Evolutionary conservation across 2,797 vertebrate species (phyloP).

Genomic region (Poeciliopsis infans): DNA sequence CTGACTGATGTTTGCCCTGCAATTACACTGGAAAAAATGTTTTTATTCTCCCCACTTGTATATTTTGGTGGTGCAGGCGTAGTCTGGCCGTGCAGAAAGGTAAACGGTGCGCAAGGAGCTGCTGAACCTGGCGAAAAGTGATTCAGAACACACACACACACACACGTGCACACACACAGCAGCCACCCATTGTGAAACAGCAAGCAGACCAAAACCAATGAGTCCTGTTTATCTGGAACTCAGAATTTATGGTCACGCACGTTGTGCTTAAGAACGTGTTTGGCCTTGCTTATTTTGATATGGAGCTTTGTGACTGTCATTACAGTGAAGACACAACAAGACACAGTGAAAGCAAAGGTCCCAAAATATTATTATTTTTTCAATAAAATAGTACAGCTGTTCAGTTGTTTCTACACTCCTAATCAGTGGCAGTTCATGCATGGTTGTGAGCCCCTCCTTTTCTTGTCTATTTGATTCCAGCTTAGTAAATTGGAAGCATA

Average conservation of each 20-base stretch:
- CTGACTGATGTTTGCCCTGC: conserved; percentile 78
- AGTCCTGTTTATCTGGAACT: conserved; percentile 65
- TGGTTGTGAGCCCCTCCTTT: neutral
- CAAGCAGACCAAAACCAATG: conserved; percentile 57
- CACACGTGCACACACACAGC: conserved; percentile 1
- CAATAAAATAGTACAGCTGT: neutral
- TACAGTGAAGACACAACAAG: conserved; percentile 17
- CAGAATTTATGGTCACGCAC: conserved; percentile 42
- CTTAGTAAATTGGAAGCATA: neutral
- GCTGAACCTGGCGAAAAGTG: conserved; percentile 65
- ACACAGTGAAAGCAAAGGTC: neutral
- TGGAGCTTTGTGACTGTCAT: conserved; percentile 41
- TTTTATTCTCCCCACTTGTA: conserved; percentile 76
- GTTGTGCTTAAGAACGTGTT: conserved; percentile 41
- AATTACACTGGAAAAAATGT: conserved; percentile 77
- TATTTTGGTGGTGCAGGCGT: conserved; percentile 76
- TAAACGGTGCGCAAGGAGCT: conserved; percentile 60
- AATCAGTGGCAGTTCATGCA: neutral
- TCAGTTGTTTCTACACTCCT: conserved; percentile 3
- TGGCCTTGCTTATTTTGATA: conserved; percentile 44
- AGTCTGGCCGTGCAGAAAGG: conserved; percentile 66
- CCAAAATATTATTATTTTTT: conserved; percentile 6
- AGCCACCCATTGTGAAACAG: conserved; percentile 68
- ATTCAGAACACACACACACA: conserved; percentile 52
- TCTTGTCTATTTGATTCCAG: neutral